Evolutionary conservation across 1,140 invertebrate species (phyloP).

Genomic region (Ostrea edulis): DNA sequence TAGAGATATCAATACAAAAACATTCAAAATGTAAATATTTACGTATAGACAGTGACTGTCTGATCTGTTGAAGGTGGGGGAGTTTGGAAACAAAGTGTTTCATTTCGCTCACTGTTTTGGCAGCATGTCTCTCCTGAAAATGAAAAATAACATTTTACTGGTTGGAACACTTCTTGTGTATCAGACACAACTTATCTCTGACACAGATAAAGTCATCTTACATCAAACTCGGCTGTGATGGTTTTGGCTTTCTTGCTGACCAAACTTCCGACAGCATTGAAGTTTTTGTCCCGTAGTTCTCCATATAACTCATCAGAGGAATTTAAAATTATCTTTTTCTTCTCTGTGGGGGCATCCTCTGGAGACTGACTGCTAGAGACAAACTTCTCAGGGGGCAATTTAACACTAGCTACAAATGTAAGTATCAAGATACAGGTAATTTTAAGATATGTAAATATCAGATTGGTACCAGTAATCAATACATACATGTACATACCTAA

Average conservation of each 20-base stretch:
- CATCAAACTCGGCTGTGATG: conserved; percentile 90
- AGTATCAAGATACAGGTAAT: no score
- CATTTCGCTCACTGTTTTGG: conserved; percentile 95
- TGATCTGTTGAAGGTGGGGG: conserved; percentile 92
- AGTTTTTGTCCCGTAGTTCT: conserved; percentile 94
- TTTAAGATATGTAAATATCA: background rate
- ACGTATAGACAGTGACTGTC: conserved; percentile 89
- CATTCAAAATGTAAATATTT: conserved; percentile 65
- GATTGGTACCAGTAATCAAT: background rate
- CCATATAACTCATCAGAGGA: conserved; percentile 93
- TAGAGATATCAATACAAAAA: no score
- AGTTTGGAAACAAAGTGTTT: conserved; percentile 95
- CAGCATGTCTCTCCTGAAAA: conserved; percentile 86
- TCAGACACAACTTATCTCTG: background rate
- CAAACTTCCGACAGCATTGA: conserved; percentile 92
- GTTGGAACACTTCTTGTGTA: background rate
- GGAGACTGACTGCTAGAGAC: conserved; percentile 60
- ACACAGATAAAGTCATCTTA: conserved; percentile 64
- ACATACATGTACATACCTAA: background rate
- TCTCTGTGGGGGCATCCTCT: conserved; percentile 82
- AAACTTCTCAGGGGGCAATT: conserved; percentile 92
- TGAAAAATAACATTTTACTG: background rate
- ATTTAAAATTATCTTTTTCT: conserved; percentile 92
- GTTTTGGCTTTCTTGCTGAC: conserved; percentile 92
- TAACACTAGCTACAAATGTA: conserved; percentile 85